Base-by-base conservation (phyloP, 2,888 invertebrate genomes). In the Drosophila anomalipes region DNA sequence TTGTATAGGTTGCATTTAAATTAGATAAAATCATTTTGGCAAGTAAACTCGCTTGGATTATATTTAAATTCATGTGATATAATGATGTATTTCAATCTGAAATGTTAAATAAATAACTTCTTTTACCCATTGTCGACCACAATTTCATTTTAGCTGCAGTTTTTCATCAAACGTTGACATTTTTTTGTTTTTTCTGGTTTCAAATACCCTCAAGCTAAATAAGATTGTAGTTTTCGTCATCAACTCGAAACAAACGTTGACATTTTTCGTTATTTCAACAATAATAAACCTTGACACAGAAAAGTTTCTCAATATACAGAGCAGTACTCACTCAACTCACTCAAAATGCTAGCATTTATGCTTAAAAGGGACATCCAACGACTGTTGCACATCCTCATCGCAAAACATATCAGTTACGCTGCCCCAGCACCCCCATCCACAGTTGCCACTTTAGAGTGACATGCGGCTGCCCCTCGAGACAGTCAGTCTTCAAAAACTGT, bases 401-500 rank as follows among this genome's bases (percentile, higher is more conserved):
- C 35, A 35, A 33, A 54, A 19, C 49, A 54, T 63, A 57, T 52
- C 47, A 30, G 47, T 32, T 44, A n/a, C 56, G 28, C n/a, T 26
- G 14, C 37, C 26, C 37, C 26, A 4, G 3, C 22, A 22, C 7
- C 10, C 19, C 7, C 9, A 53, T 22, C 32, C 7, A 1, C 6
- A 14, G 22, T 0, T 16, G 14, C 12, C 7, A 37, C 37, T 16
- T 47, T 16, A 1, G 26, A 47, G 56, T 57, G 63, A 30, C 63
- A 44, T 22, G 77, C n/a, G 16, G 52, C 14, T 33, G 37, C 7
- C 58, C 32, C 58, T n/a, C 44, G 28, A 57, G 57, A 57, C 39
- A 65, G 69, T 54, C 3, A 33, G 70, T 28, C 63, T 63, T 67
- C 57, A 52, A 56, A 70, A 63, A 51, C 44, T 67, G 74, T 62